Percentiles rank a stretch among this genome's conserved stretches.
These are phyloP conservation scores for Trachops cirrhosus DNA, from an alignment of 2,797 vertebrate genomes.

Conservation along the genomic window DNA sequence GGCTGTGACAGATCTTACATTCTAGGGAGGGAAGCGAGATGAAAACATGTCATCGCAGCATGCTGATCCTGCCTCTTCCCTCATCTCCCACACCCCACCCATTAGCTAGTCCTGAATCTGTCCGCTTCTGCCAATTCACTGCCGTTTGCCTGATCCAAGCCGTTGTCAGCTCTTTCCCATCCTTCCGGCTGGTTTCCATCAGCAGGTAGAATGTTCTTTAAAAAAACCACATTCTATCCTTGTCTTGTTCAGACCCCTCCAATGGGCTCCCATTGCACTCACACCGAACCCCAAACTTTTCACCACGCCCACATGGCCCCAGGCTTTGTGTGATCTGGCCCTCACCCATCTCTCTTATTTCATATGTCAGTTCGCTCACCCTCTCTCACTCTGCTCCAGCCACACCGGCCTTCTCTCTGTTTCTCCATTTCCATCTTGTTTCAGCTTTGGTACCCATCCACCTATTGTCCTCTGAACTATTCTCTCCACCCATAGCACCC, in stretches of 20 bases:
- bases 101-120: neutral
- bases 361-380: neutral
- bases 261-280: neutral
- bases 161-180: neutral
- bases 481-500: too few relatives aligned
- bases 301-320: fast-evolving
- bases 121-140: neutral
- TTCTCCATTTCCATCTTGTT: neutral
- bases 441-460: neutral
- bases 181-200: neutral
- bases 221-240: neutral
- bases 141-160: neutral
- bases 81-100: neutral
- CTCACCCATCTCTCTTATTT: neutral
- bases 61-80: neutral
- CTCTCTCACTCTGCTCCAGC: neutral
- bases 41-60: neutral
- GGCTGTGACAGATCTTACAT: neutral
- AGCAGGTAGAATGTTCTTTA: neutral
- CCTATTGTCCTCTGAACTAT: neutral
- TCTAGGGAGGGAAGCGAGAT: neutral
- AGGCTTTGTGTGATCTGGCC: neutral
- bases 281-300: neutral
- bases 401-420: neutral
- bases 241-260: neutral